Evolutionary conservation across 2,113 vertebrate genomes (phyloP).

Genomic region (Otolemur garnettii): DNA sequence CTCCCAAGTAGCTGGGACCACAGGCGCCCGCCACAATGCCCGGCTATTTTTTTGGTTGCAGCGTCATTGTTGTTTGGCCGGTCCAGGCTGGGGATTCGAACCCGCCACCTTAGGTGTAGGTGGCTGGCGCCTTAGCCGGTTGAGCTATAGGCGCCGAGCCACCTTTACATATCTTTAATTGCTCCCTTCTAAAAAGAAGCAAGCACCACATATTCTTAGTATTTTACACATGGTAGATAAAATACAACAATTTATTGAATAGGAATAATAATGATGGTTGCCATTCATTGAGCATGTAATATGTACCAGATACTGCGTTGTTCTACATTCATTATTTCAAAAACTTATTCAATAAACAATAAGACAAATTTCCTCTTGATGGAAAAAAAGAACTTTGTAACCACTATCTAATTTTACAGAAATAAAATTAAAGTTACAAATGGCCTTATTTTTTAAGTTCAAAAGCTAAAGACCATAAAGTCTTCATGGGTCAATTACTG

Average conservation of each 20-base stretch:
- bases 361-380: constrained; percentile 13
- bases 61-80: no score
- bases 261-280: constrained; percentile 1
- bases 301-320: neutral
- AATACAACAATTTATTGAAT: constrained; percentile 17
- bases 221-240: neutral
- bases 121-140: no score
- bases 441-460: constrained; percentile 24
- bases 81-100: no score
- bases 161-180: constrained; percentile 5
- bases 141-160: no score
- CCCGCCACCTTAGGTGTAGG: no score
- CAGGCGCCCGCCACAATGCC: no score
- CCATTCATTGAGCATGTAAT: neutral
- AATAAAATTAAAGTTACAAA: constrained; percentile 44
- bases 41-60: no score
- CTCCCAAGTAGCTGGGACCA: no score
- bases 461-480: constrained; percentile 41
- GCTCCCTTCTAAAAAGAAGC: constrained; percentile 24
- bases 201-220: neutral
- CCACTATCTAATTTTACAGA: constrained; percentile 41
- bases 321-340: constrained; percentile 20
- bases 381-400: neutral
- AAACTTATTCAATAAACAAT: constrained; percentile 6
- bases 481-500: constrained; percentile 9